phyloP scores from a whole-genome alignment of 2,113 vertebrate genomes.

The Psittacus erithacus region DNA sequence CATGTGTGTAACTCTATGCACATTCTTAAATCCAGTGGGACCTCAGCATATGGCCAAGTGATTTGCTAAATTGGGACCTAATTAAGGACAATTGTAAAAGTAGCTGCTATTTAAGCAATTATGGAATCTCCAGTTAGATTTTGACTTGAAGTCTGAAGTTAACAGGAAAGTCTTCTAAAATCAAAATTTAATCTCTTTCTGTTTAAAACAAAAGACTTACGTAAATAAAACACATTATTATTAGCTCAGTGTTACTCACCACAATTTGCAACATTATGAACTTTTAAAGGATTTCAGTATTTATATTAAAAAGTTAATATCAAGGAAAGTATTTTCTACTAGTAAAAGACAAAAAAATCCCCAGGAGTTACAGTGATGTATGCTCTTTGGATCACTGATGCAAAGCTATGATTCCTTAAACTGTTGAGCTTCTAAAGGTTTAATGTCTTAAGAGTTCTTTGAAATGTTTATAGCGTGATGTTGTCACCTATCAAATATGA shows the following conservation, averaged over 20 bases:
- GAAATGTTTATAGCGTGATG: not conserved
- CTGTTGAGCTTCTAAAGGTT: not conserved
- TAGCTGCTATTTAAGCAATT: slow-evolving; percentile 51
- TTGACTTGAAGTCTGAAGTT: slow-evolving; percentile 29
- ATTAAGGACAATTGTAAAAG: slow-evolving; percentile 66
- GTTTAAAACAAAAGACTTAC: not conserved
- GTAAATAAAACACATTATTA: not conserved
- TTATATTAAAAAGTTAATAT: not conserved
- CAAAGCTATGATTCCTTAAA: not conserved
- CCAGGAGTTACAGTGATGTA: not conserved
- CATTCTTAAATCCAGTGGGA: slow-evolving; percentile 20
- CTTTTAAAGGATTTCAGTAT: not conserved
- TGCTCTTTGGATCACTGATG: not conserved
- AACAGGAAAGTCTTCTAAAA: not conserved
- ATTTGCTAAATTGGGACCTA: slow-evolving; percentile 65
- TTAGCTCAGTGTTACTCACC: not conserved
- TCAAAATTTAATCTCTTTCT: not conserved
- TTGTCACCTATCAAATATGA: not conserved
- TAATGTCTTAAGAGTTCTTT: not conserved
- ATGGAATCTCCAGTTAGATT: slow-evolving; percentile 17
- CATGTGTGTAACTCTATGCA: not conserved
- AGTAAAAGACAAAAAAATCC: not conserved
- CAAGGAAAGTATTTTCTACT: not conserved
- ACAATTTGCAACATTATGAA: not conserved
- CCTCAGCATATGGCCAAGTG: slow-evolving; percentile 58